phyloP scores from a whole-genome alignment of 2,113 vertebrate species.

The Mola mola region DNA sequence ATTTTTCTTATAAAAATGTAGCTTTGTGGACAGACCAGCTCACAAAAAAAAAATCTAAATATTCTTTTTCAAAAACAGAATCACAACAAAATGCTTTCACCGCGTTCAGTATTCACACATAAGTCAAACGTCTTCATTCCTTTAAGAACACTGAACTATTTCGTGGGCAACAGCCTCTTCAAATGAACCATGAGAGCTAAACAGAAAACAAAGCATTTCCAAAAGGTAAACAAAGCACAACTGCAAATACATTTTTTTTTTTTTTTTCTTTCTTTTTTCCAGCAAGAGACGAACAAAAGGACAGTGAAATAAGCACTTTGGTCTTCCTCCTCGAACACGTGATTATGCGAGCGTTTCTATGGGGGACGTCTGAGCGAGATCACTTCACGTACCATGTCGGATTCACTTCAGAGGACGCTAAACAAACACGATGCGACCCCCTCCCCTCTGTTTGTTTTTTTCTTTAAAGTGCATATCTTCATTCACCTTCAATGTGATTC shows the following conservation, averaged over 20 bases:
- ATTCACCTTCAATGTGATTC: background rate
- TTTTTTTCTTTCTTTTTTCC: constrained; percentile 7
- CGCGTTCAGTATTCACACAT: constrained; percentile 32
- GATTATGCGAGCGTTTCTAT: constrained; percentile 63
- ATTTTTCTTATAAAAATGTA: constrained; percentile 72
- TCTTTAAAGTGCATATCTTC: constrained; percentile 71
- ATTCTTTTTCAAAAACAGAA: constrained; percentile 63
- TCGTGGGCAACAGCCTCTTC: constrained; percentile 44
- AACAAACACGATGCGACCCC: constrained; percentile 51
- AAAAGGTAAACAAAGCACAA: constrained; percentile 66
- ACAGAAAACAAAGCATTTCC: constrained; percentile 42
- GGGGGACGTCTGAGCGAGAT: constrained; percentile 8
- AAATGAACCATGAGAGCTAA: constrained; percentile 41
- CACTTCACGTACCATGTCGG: constrained; percentile 38
- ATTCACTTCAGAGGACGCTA: constrained; percentile 54
- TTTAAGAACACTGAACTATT: constrained; percentile 51
- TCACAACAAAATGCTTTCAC: constrained; percentile 54
- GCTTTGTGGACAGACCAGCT: constrained; percentile 66
- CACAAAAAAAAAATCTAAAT: constrained; percentile 65
- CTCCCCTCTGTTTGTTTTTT: constrained; percentile 19
- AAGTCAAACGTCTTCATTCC: constrained; percentile 50
- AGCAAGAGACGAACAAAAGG: constrained; percentile 76
- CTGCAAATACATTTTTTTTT: constrained; percentile 86
- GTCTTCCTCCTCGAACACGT: constrained; percentile 86
- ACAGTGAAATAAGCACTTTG: constrained; percentile 88